phyloP scores from a whole-genome alignment of 2,888 invertebrate species.

The Tetragnatha montana region DNA sequence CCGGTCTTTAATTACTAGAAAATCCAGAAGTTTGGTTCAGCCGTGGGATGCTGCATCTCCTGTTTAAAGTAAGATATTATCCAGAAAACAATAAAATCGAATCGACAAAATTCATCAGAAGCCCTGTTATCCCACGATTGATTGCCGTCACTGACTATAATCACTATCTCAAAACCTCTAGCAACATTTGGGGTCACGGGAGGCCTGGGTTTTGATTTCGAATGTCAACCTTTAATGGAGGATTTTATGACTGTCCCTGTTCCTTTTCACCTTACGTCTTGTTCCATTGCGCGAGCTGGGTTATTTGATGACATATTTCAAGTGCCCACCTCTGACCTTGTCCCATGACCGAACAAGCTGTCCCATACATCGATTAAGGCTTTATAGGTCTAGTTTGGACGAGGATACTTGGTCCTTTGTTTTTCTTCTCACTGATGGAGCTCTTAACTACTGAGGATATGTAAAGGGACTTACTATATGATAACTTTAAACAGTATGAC shows the following conservation, averaged over 20 bases:
- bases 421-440: neutral
- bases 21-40: no score
- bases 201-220: neutral
- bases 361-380: conserved; percentile 44
- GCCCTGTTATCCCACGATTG: no score
- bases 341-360: conserved; percentile 8
- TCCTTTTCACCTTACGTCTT: neutral
- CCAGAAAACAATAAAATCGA: no score
- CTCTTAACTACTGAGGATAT: neutral
- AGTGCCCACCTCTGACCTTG: conserved; percentile 32
- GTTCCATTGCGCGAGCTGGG: neutral
- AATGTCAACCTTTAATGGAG: neutral
- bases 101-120: no score
- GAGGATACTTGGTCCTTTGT: neutral
- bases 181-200: neutral
- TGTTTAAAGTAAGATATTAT: no score
- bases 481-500: no score
- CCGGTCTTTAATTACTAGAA: no score
- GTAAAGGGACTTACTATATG: no score
- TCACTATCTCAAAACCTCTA: no score
- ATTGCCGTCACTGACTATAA: no score
- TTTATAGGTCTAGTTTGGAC: conserved; percentile 40
- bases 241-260: neutral
- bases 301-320: conserved; percentile 64
- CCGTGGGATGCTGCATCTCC: no score